phyloP scores from a whole-genome alignment of 2,888 invertebrate genomes.

The Syrphus vitripennis region DNA sequence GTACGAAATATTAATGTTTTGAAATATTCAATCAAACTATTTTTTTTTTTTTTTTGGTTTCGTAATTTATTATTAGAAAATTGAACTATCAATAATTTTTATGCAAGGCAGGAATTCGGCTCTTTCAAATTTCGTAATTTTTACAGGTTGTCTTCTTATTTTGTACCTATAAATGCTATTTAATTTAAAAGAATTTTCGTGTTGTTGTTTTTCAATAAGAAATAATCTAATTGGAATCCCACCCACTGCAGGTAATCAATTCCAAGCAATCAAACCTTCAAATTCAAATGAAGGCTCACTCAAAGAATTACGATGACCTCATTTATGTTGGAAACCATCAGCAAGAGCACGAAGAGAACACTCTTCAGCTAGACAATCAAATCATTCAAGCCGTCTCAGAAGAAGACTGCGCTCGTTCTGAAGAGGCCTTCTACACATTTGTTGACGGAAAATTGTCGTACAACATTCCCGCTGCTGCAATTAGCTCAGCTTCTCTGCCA shows the following conservation, averaged over 20 bases:
- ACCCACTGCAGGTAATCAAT: conserved; percentile 60
- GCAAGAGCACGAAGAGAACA: conserved; percentile 74
- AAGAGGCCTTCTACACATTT: conserved; percentile 72
- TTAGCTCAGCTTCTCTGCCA: conserved; percentile 48
- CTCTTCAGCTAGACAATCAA: conserved; percentile 58
- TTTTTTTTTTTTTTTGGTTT: not conserved
- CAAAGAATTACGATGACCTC: conserved; percentile 89
- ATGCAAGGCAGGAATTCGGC: too few species aligned
- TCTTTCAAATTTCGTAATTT: not conserved
- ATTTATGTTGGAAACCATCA: conserved; percentile 80
- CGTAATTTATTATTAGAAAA: not conserved
- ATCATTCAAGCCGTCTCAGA: conserved; percentile 45
- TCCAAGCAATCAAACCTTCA: conserved; percentile 81
- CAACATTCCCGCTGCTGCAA: conserved; percentile 68
- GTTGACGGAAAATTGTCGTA: conserved; percentile 73
- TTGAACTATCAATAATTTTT: not conserved
- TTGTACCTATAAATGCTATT: not conserved
- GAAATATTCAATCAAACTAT: too few species aligned
- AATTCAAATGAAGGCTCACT: conserved; percentile 90
- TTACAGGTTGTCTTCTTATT: not conserved
- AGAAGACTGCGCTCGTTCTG: conserved; percentile 54
- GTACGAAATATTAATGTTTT: too few species aligned
- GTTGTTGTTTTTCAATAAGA: conserved; percentile 34
- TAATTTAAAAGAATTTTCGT: conserved; percentile 11
- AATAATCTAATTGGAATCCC: conserved; percentile 50